Percentiles rank a stretch among this genome's conserved stretches.
Conservation (phyloP, 2,797 vertebrate species). For the Poecilia velifera region DNA sequence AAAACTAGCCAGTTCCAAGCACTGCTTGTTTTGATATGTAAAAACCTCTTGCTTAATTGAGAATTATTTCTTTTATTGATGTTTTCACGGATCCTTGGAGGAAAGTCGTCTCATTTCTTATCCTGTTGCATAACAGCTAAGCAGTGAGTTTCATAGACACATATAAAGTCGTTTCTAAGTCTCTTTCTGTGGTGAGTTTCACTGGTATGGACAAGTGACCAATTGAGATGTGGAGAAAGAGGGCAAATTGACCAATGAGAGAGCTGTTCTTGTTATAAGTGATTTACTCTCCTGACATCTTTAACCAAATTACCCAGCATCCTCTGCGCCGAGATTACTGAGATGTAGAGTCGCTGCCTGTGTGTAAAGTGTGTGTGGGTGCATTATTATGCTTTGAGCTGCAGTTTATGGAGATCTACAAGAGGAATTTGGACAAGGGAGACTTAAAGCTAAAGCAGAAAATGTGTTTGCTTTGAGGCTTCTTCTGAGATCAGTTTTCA, state of each 20-base stretch:
- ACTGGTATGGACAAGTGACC: slow-evolving; percentile 60
- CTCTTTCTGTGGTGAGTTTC: slow-evolving; percentile 10
- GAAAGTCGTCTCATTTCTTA: slow-evolving; percentile 4
- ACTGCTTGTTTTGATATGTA: not conserved
- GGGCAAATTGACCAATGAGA: slow-evolving; percentile 63
- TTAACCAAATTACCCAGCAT: slow-evolving; percentile 85
- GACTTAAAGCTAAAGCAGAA: slow-evolving; percentile 42
- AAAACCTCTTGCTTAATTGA: not conserved
- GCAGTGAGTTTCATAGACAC: slow-evolving; percentile 7
- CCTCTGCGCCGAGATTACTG: slow-evolving; percentile 80
- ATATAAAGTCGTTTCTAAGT: too few relatives aligned
- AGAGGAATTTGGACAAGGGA: not conserved
- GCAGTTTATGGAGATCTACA: slow-evolving; percentile 42
- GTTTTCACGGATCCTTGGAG: slow-evolving; percentile 7
- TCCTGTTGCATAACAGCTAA: slow-evolving; percentile 42
- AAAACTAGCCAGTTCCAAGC: not conserved
- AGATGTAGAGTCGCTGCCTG: slow-evolving; percentile 73
- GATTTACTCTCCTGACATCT: slow-evolving; percentile 86
- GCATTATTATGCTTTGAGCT: slow-evolving; percentile 36
- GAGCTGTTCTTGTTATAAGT: slow-evolving; percentile 80
- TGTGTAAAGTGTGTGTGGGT: slow-evolving; percentile 38
- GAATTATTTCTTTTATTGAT: slow-evolving; percentile 9
- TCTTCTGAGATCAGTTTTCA: slow-evolving; percentile 12
- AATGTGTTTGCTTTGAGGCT: slow-evolving; percentile 30
- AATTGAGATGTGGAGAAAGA: slow-evolving; percentile 59